Percentiles rank a stretch among this genome's conserved stretches.
Conservation (phyloP, 2,888 invertebrate genomes). For the Macrophya alboannulata region DNA sequence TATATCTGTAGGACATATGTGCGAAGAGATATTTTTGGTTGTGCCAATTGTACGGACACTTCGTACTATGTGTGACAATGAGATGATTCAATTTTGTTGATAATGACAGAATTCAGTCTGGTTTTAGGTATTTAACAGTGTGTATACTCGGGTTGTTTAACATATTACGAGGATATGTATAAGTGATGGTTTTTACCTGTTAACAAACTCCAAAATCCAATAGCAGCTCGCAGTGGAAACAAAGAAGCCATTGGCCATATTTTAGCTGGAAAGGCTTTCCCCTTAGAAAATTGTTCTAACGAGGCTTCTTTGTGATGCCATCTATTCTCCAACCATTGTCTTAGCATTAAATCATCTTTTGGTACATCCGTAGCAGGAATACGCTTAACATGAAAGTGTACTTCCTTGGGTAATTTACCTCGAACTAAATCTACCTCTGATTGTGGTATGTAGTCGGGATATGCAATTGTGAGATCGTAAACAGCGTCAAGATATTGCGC, state of each 20-base stretch:
- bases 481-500: slow-evolving; percentile 87
- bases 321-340: slow-evolving; percentile 84
- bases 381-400: slow-evolving; percentile 89
- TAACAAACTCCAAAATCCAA: slow-evolving; percentile 86
- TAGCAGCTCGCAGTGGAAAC: slow-evolving; percentile 81
- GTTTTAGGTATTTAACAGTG: background rate
- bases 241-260: slow-evolving; percentile 75
- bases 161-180: background rate
- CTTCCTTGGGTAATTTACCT: slow-evolving; percentile 88
- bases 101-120: background rate
- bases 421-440: slow-evolving; percentile 87
- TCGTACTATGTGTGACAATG: background rate
- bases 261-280: slow-evolving; percentile 80
- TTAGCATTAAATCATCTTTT: slow-evolving; percentile 82
- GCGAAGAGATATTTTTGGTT: background rate
- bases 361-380: slow-evolving; percentile 84
- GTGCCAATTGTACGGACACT: slow-evolving; percentile 29
- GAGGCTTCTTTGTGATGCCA: slow-evolving; percentile 86
- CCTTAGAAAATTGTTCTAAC: slow-evolving; percentile 83
- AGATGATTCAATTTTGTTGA: background rate
- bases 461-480: slow-evolving; percentile 94
- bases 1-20: background rate
- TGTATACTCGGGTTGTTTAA: background rate
- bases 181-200: slow-evolving; percentile 65
- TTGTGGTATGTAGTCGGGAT: slow-evolving; percentile 89